Evolutionary conservation across 2,113 vertebrate genomes (phyloP).

Genomic region (Acrocephalus arundinaceus): DNA sequence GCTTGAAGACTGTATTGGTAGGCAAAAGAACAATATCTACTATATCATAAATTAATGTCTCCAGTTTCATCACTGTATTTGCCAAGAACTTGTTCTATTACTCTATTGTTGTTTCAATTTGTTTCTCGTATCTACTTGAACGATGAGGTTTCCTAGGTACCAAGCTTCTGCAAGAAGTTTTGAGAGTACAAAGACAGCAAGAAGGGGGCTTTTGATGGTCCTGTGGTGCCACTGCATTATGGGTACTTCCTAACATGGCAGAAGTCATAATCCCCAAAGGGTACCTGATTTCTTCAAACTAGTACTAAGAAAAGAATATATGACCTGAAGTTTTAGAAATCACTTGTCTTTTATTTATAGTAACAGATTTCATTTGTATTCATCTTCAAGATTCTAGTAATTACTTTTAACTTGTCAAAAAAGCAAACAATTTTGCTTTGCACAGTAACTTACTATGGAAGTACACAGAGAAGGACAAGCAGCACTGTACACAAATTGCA

Average conservation of each 20-base stretch:
- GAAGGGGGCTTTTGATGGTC: neutral
- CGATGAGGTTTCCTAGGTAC: neutral
- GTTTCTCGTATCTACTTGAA: neutral
- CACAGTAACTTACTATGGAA: neutral
- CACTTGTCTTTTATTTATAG: neutral
- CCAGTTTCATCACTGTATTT: neutral
- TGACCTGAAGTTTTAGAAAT: neutral
- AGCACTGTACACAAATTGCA: neutral
- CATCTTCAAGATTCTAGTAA: neutral
- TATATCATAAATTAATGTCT: neutral
- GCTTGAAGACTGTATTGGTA: neutral
- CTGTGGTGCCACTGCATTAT: too few relatives aligned
- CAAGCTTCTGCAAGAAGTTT: neutral
- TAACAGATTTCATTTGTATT: neutral
- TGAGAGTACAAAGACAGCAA: neutral
- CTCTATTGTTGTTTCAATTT: neutral
- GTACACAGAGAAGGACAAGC: neutral
- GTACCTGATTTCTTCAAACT: neutral
- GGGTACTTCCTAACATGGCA: accelerated
- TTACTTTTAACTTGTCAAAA: neutral
- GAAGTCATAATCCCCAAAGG: neutral
- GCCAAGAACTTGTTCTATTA: neutral
- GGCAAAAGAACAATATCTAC: neutral
- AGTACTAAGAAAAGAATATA: neutral
- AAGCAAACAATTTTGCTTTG: neutral